Base-by-base conservation (phyloP, 2,797 vertebrate species). In the Steatocranus sp. region DNA sequence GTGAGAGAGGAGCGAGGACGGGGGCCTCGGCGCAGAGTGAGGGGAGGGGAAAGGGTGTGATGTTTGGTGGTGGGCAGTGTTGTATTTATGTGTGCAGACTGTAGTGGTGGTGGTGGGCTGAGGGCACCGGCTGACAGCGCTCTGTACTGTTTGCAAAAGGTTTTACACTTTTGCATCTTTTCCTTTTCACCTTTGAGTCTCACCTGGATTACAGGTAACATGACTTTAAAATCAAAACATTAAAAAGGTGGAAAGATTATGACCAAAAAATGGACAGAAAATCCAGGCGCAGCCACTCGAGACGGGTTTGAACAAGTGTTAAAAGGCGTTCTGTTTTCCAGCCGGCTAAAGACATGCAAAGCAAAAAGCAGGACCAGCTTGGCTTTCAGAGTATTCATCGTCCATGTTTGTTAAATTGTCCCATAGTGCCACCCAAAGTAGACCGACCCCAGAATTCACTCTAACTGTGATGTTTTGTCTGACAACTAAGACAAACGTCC, bases 1-100 rank as follows among this genome's bases (percentile, higher is more conserved):
- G 96, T 96, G 96, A 97, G 96, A 97, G 96, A 96, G 96, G 95
- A 96, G 96, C 94, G 96, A 96, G 96, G 91, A 83, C 82, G 85
- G 89, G 86, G 91, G 90, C 84, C 88, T 86, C 85, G 81, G 88
- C 5, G 48, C 61, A 38, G 80, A 74, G 80, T 8, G 17, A 83
- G 63, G 76, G 86, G 86, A 84, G 81, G 78, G 84, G 78, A 78
- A 25, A 88, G 89, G 86, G 91, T 94, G 93, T 91, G 92, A 94
- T 92, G 86, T 92, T 92, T 89, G 87, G 91, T 87, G 92, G 82
- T 85, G 93, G 89, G 79, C 89, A 90, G 85, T 75, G 83, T 90
- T 83, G 85, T 92, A 87, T 90, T 83, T 89, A 76, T 89, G 82
- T 84, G 88, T 89, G 91, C 76, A 30, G 79, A 82, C 8, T 80